Evolutionary conservation across 1,140 invertebrate genomes (phyloP).

Genomic region (Paralvinella palmiformis): DNA sequence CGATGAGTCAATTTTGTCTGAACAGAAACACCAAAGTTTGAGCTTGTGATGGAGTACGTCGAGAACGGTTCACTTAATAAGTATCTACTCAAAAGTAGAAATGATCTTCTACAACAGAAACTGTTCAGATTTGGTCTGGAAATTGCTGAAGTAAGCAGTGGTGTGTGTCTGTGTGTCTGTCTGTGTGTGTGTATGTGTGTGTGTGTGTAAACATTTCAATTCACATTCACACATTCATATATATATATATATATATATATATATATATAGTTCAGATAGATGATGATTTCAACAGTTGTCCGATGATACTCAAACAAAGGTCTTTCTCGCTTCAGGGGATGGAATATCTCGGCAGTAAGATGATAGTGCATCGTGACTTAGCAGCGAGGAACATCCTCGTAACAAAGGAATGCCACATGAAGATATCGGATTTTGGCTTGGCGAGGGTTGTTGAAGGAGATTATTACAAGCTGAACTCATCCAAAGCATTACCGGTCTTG

Average conservation of each 20-base stretch:
- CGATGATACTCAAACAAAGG: too few relatives aligned
- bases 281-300: too few relatives aligned
- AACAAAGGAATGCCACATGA: constrained; percentile 15
- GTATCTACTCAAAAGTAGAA: constrained; percentile 10
- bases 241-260: too few relatives aligned
- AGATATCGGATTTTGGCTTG: constrained; percentile 25
- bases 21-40: constrained; percentile 9
- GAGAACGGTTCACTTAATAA: constrained; percentile 17
- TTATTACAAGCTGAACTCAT: constrained; percentile 23
- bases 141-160: constrained; percentile 13
- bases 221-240: too few relatives aligned
- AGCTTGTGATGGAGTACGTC: constrained; percentile 27
- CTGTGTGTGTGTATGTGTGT: too few relatives aligned
- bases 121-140: constrained; percentile 15
- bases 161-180: background rate
- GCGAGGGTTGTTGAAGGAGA: constrained; percentile 22
- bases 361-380: constrained; percentile 23
- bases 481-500: constrained; percentile 14
- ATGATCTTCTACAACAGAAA: background rate
- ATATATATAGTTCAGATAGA: too few relatives aligned
- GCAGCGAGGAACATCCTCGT: constrained; percentile 24
- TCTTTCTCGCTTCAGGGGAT: constrained; percentile 26
- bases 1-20: background rate
- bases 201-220: too few relatives aligned
- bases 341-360: constrained; percentile 17